Evolutionary conservation across 2,113 vertebrate species (phyloP).

Genomic region (Megalops atlanticus): DNA sequence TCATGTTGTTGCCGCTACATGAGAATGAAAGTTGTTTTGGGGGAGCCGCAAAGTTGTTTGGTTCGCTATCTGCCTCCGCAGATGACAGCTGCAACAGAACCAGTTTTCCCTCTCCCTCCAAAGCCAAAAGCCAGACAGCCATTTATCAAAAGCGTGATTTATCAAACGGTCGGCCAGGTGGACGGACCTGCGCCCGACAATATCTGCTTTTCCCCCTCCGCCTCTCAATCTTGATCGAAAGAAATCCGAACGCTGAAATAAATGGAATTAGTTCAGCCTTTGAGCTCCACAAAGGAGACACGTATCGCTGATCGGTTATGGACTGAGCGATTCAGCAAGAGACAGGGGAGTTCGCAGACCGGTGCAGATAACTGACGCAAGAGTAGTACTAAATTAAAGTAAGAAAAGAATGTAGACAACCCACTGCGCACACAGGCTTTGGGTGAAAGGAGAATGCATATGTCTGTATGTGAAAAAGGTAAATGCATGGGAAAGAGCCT

Average conservation of each 20-base stretch:
- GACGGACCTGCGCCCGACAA: not conserved
- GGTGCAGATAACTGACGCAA: not conserved
- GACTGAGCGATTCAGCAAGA: no score
- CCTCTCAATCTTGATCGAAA: not conserved
- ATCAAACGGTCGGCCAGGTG: not conserved
- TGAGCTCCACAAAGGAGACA: not conserved
- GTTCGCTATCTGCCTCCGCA: not conserved
- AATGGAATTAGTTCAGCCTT: not conserved
- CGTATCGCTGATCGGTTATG: not conserved
- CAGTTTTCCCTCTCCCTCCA: not conserved
- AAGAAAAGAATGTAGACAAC: no score
- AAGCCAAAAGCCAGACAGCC: not conserved
- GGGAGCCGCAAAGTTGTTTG: no score
- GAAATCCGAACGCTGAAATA: not conserved
- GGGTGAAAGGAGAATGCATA: not conserved
- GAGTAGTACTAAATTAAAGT: not conserved
- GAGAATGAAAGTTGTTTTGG: no score
- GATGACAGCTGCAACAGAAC: not conserved
- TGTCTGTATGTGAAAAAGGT: not conserved
- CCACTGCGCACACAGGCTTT: no score
- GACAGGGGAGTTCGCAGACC: not conserved
- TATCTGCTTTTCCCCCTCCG: not conserved
- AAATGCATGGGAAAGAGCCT: not conserved
- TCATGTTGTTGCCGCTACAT: not conserved
- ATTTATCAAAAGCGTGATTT: not conserved